Evolutionary conservation across 1,140 invertebrate species (phyloP).

Genomic region (Trichonephila inaurata): DNA sequence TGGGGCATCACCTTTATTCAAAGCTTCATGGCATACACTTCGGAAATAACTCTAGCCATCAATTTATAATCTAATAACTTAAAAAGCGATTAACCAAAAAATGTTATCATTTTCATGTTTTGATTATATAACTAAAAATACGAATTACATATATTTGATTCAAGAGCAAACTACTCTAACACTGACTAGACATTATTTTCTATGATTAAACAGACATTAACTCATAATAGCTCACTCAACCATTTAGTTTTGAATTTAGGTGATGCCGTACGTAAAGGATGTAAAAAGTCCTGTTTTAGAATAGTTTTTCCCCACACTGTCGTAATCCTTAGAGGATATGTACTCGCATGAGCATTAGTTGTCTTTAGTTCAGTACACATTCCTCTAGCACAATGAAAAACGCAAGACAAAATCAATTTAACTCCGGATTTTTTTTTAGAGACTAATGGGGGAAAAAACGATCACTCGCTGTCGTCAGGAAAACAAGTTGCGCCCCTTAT

Average conservation of each 20-base stretch:
- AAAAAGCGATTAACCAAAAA: neutral
- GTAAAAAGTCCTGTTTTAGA: constrained; percentile 57
- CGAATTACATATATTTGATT: neutral
- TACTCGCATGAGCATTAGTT: constrained; percentile 34
- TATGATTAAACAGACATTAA: neutral
- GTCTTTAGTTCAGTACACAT: constrained; percentile 45
- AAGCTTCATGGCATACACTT: neutral
- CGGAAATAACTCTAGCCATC: neutral
- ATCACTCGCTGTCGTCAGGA: constrained; percentile 43
- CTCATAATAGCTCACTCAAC: neutral
- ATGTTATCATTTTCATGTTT: neutral
- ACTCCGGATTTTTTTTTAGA: neutral
- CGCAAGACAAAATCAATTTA: constrained; percentile 36
- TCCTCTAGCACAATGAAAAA: constrained; percentile 44
- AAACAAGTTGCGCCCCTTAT: constrained; percentile 77
- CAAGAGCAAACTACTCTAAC: neutral
- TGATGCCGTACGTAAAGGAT: constrained; percentile 67
- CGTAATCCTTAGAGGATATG: constrained; percentile 48
- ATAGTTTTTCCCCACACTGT: constrained; percentile 56
- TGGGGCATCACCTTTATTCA: constrained; percentile 69
- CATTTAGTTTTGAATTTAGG: constrained; percentile 47
- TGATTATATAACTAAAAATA: neutral
- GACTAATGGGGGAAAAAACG: constrained; percentile 62
- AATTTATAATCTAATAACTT: neutral
- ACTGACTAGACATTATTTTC: constrained; percentile 46